Conservation (phyloP, 1,140 invertebrate genomes). For the Aradophagus sp. region DNA sequence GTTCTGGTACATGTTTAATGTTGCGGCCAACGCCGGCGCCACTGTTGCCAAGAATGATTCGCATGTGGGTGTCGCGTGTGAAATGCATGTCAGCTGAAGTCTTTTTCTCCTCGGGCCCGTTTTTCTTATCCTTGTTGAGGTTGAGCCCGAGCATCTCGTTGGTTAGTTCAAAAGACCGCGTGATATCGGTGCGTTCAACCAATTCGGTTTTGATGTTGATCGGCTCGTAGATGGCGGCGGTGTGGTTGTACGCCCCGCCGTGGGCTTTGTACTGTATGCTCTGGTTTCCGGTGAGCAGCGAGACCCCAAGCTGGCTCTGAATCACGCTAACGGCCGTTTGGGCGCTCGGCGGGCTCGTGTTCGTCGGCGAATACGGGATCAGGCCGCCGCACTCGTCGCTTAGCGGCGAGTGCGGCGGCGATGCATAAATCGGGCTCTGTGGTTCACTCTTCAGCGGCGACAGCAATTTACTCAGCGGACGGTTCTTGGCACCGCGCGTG, state of each 20-base stretch:
- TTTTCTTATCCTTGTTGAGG: slow-evolving; percentile 66
- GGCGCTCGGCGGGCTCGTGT: slow-evolving; percentile 71
- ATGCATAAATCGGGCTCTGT: slow-evolving; percentile 87
- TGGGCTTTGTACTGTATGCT: slow-evolving; percentile 70
- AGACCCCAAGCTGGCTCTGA: slow-evolving; percentile 71
- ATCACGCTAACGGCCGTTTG: slow-evolving; percentile 72
- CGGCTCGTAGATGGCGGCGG: slow-evolving; percentile 70
- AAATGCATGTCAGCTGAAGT: slow-evolving; percentile 80
- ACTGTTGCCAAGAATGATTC: slow-evolving; percentile 81
- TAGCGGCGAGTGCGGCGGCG: slow-evolving; percentile 87
- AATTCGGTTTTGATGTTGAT: slow-evolving; percentile 72
- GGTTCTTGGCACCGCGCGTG: slow-evolving; percentile 76
- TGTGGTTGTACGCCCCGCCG: slow-evolving; percentile 66
- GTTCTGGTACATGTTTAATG: too few relatives aligned
- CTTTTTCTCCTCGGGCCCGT: slow-evolving; percentile 65
- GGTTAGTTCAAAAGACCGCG: slow-evolving; percentile 70
- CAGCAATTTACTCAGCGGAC: slow-evolving; percentile 78
- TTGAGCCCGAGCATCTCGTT: slow-evolving; percentile 72
- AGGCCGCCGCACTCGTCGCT: slow-evolving; percentile 82
- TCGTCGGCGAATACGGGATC: slow-evolving; percentile 73
- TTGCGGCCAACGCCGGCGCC: too few relatives aligned
- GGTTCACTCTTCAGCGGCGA: slow-evolving; percentile 84
- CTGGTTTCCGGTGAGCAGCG: slow-evolving; percentile 68
- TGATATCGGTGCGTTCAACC: slow-evolving; percentile 65
- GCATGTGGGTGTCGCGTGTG: slow-evolving; percentile 91